These are phyloP conservation scores for Saguinus midas DNA, from an alignment of 2,113 vertebrate genomes.

Conservation along the genomic window DNA sequence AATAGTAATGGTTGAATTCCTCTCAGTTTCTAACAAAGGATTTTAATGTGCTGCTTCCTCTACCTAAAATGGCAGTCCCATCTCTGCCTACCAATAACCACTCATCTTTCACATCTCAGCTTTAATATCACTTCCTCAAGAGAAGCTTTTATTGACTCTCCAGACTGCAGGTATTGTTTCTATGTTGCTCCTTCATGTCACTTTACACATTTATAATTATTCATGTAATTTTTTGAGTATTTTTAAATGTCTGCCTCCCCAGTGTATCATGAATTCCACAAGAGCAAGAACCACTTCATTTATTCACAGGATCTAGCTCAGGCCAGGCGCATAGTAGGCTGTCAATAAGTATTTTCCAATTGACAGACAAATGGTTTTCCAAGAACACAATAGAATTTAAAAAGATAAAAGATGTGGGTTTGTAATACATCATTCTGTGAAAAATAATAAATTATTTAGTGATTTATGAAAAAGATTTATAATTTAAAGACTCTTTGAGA, in stretches of 20 bases:
- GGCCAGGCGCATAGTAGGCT: neutral
- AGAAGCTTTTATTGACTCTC: neutral
- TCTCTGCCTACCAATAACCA: neutral
- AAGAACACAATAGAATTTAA: conserved; percentile 27
- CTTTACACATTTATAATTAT: neutral
- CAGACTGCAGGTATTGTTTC: neutral
- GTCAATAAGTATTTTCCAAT: neutral
- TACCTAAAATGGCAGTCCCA: neutral
- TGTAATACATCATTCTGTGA: neutral
- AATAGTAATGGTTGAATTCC: neutral
- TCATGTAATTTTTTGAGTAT: neutral
- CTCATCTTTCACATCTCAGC: neutral
- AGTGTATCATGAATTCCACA: neutral
- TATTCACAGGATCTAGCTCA: neutral
- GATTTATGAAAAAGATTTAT: neutral
- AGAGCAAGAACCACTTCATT: conserved; percentile 3
- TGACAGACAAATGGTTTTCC: neutral
- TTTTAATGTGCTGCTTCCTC: neutral
- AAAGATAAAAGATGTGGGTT: neutral
- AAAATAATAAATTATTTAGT: neutral
- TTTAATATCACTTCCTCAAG: conserved; percentile 4
- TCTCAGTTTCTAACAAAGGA: neutral
- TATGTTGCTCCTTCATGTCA: neutral
- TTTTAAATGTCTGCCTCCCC: neutral
- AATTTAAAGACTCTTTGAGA: neutral